Percentiles rank a stretch among this genome's conserved stretches.
Evolutionary conservation across 2,113 vertebrate species (phyloP).

Genomic region (Nettapus auritus): DNA sequence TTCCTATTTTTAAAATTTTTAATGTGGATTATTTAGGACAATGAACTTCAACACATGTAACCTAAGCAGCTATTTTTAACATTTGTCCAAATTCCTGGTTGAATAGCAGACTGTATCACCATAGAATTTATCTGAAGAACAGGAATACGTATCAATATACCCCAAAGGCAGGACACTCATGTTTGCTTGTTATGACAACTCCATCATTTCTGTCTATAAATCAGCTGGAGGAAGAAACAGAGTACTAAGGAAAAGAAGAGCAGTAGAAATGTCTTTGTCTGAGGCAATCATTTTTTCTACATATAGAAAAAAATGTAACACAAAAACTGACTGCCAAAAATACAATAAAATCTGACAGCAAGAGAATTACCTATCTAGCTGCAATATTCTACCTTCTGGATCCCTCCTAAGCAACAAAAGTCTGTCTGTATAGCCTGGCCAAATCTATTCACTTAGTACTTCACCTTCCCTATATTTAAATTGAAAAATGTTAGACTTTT

Average conservation of each 20-base stretch:
- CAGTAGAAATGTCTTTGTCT: background rate
- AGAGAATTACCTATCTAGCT: background rate
- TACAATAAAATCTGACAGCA: background rate
- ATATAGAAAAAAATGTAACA: background rate
- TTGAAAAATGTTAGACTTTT: background rate
- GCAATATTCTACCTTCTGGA: background rate
- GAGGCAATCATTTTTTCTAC: background rate
- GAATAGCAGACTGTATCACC: background rate
- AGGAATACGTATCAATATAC: background rate
- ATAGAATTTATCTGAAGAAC: background rate
- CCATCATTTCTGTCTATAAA: background rate
- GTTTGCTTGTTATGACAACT: conserved; percentile 10
- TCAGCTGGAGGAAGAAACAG: background rate
- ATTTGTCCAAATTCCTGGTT: background rate
- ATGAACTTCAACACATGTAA: background rate
- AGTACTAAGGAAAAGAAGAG: background rate
- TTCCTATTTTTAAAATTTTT: background rate
- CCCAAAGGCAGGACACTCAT: background rate
- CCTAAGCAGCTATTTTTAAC: background rate
- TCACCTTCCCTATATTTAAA: background rate
- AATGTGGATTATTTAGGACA: background rate
- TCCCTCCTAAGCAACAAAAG: background rate
- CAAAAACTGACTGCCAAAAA: background rate
- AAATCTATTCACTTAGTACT: background rate
- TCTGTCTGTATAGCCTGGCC: background rate